Conservation (phyloP, 92 coral and sea anemone genomes). For the Epizoanthus ramosus region DNA sequence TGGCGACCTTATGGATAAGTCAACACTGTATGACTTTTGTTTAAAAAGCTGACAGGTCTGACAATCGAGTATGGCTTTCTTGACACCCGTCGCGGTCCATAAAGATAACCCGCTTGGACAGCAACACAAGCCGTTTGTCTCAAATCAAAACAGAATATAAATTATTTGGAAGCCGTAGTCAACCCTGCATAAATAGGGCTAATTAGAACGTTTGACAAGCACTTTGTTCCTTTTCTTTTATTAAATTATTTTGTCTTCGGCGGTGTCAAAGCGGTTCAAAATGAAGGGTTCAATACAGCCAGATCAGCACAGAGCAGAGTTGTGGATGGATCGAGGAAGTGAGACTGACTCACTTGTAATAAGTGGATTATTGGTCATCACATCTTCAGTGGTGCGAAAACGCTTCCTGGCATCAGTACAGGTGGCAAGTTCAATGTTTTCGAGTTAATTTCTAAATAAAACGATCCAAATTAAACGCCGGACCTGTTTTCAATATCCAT, state of each 20-base stretch:
- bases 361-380: constrained; percentile 24
- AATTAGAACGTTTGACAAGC: constrained; percentile 19
- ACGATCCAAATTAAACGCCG: constrained; percentile 1
- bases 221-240: constrained; percentile 13
- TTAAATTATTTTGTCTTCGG: constrained; percentile 16
- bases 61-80: constrained; percentile 23
- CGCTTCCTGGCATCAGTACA: background rate
- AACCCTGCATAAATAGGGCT: constrained; percentile 9
- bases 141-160: constrained; percentile 14
- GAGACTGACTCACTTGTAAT: background rate
- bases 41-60: constrained; percentile 14
- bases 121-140: constrained; percentile 19
- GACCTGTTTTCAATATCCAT: background rate
- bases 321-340: background rate
- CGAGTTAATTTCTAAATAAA: background rate
- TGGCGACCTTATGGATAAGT: constrained; percentile 15
- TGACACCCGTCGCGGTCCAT: constrained; percentile 35
- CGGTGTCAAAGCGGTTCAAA: background rate
- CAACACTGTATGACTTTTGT: constrained; percentile 33
- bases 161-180: constrained; percentile 1
- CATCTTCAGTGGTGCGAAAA: constrained; percentile 1
- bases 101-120: constrained; percentile 24
- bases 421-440: constrained; percentile 6
- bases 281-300: background rate
- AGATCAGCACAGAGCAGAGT: background rate